phyloP scores from a whole-genome alignment of 2,888 invertebrate genomes.

The Catocala nupta region DNA sequence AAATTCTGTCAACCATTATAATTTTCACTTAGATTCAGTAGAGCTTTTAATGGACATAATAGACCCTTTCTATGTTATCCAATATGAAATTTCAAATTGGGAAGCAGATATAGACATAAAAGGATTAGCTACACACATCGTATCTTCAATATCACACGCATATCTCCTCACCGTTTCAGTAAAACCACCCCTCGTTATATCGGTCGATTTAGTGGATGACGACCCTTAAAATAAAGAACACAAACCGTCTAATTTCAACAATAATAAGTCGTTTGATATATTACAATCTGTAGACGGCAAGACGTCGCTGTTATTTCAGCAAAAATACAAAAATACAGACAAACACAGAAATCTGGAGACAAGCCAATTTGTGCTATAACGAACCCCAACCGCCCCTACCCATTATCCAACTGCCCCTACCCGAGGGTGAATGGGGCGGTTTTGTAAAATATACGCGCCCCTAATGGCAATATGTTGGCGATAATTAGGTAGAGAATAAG shows the following conservation, averaged over 20 bases:
- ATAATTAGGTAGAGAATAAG: slow-evolving; percentile 53
- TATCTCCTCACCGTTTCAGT: too few relatives aligned
- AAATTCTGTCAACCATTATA: too few relatives aligned
- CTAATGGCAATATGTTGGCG: slow-evolving; percentile 52
- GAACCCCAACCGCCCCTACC: slow-evolving; percentile 43
- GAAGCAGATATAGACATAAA: too few relatives aligned
- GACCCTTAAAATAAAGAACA: slow-evolving; percentile 5
- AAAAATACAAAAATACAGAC: slow-evolving; percentile 47
- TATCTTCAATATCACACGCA: too few relatives aligned
- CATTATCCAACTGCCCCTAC: slow-evolving; percentile 15
- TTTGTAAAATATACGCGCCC: slow-evolving; percentile 47
- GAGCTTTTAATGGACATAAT: too few relatives aligned
- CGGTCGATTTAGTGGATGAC: too few relatives aligned
- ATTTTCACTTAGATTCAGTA: too few relatives aligned
- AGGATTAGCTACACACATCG: too few relatives aligned
- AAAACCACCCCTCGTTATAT: too few relatives aligned
- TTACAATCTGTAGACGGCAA: slow-evolving; percentile 53
- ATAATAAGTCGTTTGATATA: slow-evolving; percentile 57
- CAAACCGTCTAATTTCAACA: slow-evolving; percentile 48
- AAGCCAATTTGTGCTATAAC: slow-evolving; percentile 68
- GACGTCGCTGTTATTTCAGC: slow-evolving; percentile 60
- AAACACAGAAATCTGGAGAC: slow-evolving; percentile 58
- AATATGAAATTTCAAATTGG: too few relatives aligned
- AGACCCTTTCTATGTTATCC: too few relatives aligned
- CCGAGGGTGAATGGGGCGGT: slow-evolving; percentile 8